These are phyloP conservation scores for Syritta pipiens DNA, from an alignment of 2,888 invertebrate genomes.

Conservation along the genomic window DNA sequence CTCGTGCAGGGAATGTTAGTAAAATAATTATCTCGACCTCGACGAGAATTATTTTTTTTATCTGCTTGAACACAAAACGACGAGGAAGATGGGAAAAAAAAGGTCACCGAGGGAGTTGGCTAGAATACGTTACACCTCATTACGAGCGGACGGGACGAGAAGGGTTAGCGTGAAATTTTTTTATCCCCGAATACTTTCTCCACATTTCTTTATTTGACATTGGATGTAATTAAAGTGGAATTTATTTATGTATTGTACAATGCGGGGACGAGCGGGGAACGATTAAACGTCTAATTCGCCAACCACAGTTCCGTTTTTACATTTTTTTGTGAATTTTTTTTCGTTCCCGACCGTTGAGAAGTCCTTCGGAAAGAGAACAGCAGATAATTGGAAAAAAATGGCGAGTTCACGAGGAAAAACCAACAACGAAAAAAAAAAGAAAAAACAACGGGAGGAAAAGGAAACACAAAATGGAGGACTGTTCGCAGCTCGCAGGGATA, in stretches of 20 bases:
- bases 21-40: slow-evolving; percentile 56
- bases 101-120: slow-evolving; percentile 22
- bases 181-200: slow-evolving; percentile 9
- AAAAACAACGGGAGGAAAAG: neutral
- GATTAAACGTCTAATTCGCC: slow-evolving; percentile 40
- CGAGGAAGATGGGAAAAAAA: slow-evolving; percentile 2
- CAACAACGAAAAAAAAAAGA: neutral
- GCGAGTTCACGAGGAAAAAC: neutral
- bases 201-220: slow-evolving; percentile 64
- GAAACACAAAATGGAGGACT: slow-evolving; percentile 14
- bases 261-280: neutral
- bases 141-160: slow-evolving; percentile 8
- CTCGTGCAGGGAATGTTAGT: slow-evolving; percentile 20
- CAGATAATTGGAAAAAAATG: slow-evolving; percentile 23
- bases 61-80: neutral
- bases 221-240: slow-evolving; percentile 60
- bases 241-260: slow-evolving; percentile 48
- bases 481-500: neutral
- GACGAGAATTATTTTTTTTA: no score
- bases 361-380: slow-evolving; percentile 18
- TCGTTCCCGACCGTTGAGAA: neutral
- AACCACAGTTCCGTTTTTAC: slow-evolving; percentile 41
- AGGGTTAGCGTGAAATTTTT: slow-evolving; percentile 26
- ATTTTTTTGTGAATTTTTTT: neutral
- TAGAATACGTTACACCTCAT: slow-evolving; percentile 52